Evolutionary conservation across 2,888 invertebrate genomes (phyloP), one percentile per base, ranked within the genome.

Genomic region (Plagiodera versicolora): DNA sequence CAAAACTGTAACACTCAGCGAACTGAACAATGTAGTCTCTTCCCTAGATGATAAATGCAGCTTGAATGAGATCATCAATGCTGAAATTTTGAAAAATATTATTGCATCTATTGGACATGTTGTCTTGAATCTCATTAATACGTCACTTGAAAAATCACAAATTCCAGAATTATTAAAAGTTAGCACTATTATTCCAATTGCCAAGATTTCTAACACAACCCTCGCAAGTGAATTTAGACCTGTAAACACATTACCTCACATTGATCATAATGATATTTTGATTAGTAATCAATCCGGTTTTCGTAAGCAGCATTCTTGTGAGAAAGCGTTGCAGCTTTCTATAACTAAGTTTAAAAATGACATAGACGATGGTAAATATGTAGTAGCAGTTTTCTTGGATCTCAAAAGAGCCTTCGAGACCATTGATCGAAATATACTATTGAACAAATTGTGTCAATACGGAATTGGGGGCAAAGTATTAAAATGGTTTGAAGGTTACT

Each of bases 111-210:
- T 51, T 32, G 28, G 51, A 32, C 19, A 48, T 20, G 16, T 46
- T 18, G 16, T 46, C 20, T 20, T 46, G 46, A 46, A 46, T 46
- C 20, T 46, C 20, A 51, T 51, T 51, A 51, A 51, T 51, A 30
- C 32, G 30, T 51, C 30, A 28, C 35, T 51, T 16, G 30, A 51
- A 9, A 35, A 35, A 51, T 35, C n/a, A 51, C n/a, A 14, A 28
- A 51, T 51, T 51, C 35, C 51, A 51, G 51, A 30, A 20, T 51
- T 51, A 17, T 51, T 51, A 30, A 51, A 51, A 30, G 30, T 5
- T 9, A 51, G 51, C 16, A 51, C 28, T 51, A 35, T 51, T 32
- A 24, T 32, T 19, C 46, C 46, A 19, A 46, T 30, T 24, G 49
- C 49, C 28, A 49, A 49, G 14, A 28, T 20, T 49, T 19, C 20